Evolutionary conservation across 2,888 invertebrate genomes (phyloP), one percentile per base, ranked within the genome.

Genomic region (Arenicola marina): DNA sequence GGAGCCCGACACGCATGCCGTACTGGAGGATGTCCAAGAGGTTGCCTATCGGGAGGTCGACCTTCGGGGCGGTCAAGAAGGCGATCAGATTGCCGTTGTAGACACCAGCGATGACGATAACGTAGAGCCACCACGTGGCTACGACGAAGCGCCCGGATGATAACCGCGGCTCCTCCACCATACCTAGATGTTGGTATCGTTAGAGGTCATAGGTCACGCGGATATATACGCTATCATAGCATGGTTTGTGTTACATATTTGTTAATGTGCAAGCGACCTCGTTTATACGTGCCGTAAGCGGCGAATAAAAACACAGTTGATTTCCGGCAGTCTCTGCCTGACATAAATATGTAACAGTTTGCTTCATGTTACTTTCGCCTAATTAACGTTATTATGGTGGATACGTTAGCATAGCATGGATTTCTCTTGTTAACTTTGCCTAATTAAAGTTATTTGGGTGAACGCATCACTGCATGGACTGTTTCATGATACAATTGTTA

Each of bases 61-160:
- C n/a, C 80, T 91, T 91, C 0, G 95, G 95, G 78, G 95, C 94
- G 0, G 95, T 95, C 46, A 95, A 87, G 81, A 94, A 94, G 0
- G 95, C 94, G 0, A 95, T 94, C 71, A 95, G 86, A 84, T 93
- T 94, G 1, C 95, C 95, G 59, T 93, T 93, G 80, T 95, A 95
- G 0, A 93, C 93, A 24, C 94, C 94, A 0, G 94, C 91, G 26
- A 94, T 87, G 0, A 95, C 91, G 66, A 94, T 86, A 0, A 94
- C 93, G 0, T 92, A 92, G 21, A 95, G 82, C 95, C 95, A 95
- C 95, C 95, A 95, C 1, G 92, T 89, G 0, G 92, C 93, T 0
- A 95, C 89, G 2, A 95, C 87, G 4, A 94, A 82, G 4, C 95
- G 88, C 1, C 92, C 93, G 73, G 93, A 93, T 78, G 93, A 92